Base-by-base conservation (phyloP, 2,888 invertebrate genomes). In the Cheilosia vulpina region DNA sequence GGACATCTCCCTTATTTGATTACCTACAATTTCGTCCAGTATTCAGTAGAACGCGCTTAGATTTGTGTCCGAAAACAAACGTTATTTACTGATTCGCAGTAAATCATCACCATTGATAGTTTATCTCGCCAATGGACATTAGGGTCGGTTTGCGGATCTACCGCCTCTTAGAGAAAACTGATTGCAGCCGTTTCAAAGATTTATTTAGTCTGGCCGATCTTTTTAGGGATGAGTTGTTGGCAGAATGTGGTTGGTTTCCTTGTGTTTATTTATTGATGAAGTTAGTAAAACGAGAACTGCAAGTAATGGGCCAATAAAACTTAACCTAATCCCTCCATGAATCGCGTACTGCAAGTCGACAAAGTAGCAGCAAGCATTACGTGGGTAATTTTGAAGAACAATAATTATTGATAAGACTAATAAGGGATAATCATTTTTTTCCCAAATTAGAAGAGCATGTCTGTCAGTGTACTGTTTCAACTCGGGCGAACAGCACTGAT, bases 141-240 rank as follows among this genome's bases (percentile, higher is more conserved):
- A 50, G 57, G 47, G 62, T 45, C 31, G 34, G 24, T 66, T 31
- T 38, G 15, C 2, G 50, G 52, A 60, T 24, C 63, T 50, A 66
- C 19, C 27, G 19, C 52, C 65, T 34, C 34, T 38, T 45, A 34
- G 21, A 17, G 63, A 13, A 65, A 65, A 79, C 72, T 65, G 79
- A 79, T 72, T 79, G 65, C 43, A 52, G 34, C 15, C 65, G 52
- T 58, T 79, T 60, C 17, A 21, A 34, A 58, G 79, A 79, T 79
- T 79, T 79, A 79, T 72, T 21, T 45, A 2, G 71, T 71, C 71
- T 78, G 78, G 78, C 17, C 41, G 57, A 41, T 52, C 17, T 2
- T 24, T 50, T 34, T 47, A 38, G 43, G 45, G 55, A 57, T 47
- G 47, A 38, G 34, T 63, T 19, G 13, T 34, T 50, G 15, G 34